A percentile compares a stretch with the other conserved stretches of the same genome.
These are phyloP conservation scores for Nephila pilipes DNA, from an alignment of 1,140 invertebrate species.

Conservation along the genomic window DNA sequence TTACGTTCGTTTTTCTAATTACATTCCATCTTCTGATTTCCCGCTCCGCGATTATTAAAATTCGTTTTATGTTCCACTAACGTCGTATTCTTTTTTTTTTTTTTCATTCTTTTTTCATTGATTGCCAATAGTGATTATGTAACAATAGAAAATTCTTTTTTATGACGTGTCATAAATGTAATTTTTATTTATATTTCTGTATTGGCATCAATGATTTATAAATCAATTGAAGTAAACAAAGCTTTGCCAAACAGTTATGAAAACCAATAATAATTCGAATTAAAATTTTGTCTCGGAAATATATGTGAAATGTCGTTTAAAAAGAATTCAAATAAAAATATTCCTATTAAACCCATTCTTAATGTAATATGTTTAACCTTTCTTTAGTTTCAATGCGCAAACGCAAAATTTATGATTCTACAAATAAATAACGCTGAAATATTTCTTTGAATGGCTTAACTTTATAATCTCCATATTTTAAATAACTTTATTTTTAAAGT, in stretches of 20 bases:
- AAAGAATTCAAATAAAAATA: too few relatives aligned
- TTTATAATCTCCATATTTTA: too few relatives aligned
- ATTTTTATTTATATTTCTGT: slow-evolving; percentile 1
- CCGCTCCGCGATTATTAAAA: slow-evolving; percentile 50
- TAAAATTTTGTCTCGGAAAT: background rate
- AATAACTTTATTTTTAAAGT: too few relatives aligned
- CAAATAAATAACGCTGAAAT: too few relatives aligned
- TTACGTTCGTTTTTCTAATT: slow-evolving; percentile 65
- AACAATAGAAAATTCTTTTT: background rate
- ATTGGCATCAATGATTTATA: background rate
- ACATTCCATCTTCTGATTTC: slow-evolving; percentile 50
- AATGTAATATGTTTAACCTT: too few relatives aligned
- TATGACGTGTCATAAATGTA: background rate
- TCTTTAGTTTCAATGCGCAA: too few relatives aligned
- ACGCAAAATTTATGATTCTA: too few relatives aligned
- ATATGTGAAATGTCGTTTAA: too few relatives aligned
- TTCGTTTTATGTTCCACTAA: slow-evolving; percentile 59
- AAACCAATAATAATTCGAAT: background rate
- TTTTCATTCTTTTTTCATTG: background rate
- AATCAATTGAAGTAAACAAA: background rate
- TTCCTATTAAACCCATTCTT: too few relatives aligned
- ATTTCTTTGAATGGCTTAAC: too few relatives aligned
- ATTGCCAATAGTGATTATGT: slow-evolving; percentile 26
- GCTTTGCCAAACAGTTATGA: background rate
- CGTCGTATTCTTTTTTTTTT: background rate